Percentiles rank a stretch among this genome's conserved stretches.
These are phyloP conservation scores for Slavum lentiscoides DNA, from an alignment of 2,888 invertebrate genomes.

Conservation along the genomic window DNA sequence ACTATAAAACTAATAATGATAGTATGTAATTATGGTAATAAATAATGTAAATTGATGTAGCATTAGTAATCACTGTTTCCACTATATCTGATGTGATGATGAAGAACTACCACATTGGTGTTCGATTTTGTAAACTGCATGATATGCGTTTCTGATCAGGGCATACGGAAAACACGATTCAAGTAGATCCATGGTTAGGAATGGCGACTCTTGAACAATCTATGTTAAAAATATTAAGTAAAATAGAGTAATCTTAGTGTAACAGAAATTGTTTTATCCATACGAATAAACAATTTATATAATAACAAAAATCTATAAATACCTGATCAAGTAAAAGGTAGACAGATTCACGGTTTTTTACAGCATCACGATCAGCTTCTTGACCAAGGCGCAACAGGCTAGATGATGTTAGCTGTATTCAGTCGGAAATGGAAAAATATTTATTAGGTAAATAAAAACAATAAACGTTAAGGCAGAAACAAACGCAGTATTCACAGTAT, in stretches of 20 bases:
- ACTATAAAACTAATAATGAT: no score
- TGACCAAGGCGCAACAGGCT: constrained; percentile 91
- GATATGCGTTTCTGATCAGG: constrained; percentile 95
- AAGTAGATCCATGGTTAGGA: constrained; percentile 95
- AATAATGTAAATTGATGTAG: no score
- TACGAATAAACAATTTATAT: neutral
- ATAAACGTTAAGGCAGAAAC: no score
- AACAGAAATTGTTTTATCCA: neutral
- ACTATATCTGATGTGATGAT: constrained; percentile 29
- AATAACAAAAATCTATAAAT: constrained; percentile 44
- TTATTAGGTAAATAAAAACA: no score
- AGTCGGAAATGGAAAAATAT: neutral
- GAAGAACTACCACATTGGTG: constrained; percentile 60
- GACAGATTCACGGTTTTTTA: constrained; percentile 92
- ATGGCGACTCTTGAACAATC: constrained; percentile 97
- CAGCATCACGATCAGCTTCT: constrained; percentile 92
- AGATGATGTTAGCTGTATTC: constrained; percentile 80
- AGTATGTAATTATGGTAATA: no score
- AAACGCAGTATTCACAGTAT: no score
- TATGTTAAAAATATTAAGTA: constrained; percentile 59
- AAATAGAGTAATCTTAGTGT: no score
- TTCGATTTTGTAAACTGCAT: constrained; percentile 90
- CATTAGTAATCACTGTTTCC: no score
- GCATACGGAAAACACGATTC: constrained; percentile 99
- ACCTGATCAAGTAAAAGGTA: constrained; percentile 89